Evolutionary conservation across 2,888 invertebrate genomes (phyloP), one percentile per base, ranked within the genome.

Genomic region (Leptinotarsa rubiginosa): DNA sequence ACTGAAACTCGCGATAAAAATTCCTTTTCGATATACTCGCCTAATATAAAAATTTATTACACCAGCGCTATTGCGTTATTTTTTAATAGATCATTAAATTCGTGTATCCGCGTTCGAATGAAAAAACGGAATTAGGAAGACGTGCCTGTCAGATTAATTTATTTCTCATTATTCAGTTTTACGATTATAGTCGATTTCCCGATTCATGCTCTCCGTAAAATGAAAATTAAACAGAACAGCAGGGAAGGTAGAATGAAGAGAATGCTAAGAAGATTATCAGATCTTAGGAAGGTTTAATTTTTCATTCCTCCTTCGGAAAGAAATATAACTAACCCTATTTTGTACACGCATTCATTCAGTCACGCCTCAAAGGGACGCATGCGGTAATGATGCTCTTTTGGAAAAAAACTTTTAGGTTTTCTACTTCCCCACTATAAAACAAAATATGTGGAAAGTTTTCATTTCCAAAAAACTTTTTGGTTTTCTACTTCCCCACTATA

Each of bases 1-100:
- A 73, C 65, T 73, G 72, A 71, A 70, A 70, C 65, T 70, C 70
- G 73, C 72, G 69, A 71, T 74, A 74, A 75, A 77, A 77, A 77
- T 77, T 77, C 77, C 73, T 70, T 69, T 70, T 69, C 65, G 77
- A 75, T 75, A 71, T 73, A 69, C 65, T 59, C 50, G 59, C 62
- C 70, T 47, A 62, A 70, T 69, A 56, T 67, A 74, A 67, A 69
- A 70, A 74, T 74, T 70, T 70, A 73, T 69, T 67, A 59, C 20
- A 62, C 67, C 68, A 66, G 66, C 64, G 59, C 67, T 70, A 67
- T 50, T 47, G 50, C 56, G 16, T 65, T 62, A 67, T 70, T 56
- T 56, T 56, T 56, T 56, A 22, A 56, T 56, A 56, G 56, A 22
- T 56, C 56, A 22, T 56, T 22, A 56, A 56, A 7, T 56, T 56